Percentiles rank a stretch among this genome's conserved stretches.
These are phyloP conservation scores for Mylabris phalerata DNA, from an alignment of 1,140 invertebrate genomes.

Conservation along the genomic window DNA sequence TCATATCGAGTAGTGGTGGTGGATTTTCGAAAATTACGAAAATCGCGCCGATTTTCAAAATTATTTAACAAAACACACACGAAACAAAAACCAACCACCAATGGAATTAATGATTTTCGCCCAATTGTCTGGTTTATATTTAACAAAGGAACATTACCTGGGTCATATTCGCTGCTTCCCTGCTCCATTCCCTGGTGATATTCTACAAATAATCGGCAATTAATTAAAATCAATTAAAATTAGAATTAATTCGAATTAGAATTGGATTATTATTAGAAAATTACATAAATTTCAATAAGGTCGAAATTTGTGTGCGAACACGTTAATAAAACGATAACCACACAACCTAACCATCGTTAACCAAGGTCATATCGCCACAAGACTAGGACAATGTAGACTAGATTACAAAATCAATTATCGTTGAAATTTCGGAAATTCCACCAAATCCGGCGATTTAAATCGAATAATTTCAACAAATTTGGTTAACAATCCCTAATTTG, in stretches of 20 bases:
- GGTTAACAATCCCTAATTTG: no score
- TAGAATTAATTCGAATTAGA: no score
- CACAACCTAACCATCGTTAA: slow-evolving; percentile 39
- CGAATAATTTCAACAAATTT: no score
- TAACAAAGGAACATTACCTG: slow-evolving; percentile 41
- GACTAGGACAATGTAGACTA: slow-evolving; percentile 39
- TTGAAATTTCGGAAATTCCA: neutral
- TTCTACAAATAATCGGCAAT: slow-evolving; percentile 41
- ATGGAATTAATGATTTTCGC: neutral
- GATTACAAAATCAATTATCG: slow-evolving; percentile 15
- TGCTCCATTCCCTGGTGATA: slow-evolving; percentile 56
- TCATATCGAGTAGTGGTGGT: slow-evolving; percentile 9
- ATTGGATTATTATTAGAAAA: no score
- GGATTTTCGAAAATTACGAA: no score
- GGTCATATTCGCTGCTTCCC: slow-evolving; percentile 53
- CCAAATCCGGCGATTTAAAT: no score
- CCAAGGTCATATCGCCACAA: slow-evolving; percentile 38
- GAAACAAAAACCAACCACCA: neutral
- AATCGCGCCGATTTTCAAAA: no score
- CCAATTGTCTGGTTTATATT: no score
- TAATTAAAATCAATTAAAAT: neutral
- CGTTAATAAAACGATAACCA: slow-evolving; percentile 14
- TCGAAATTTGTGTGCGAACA: slow-evolving; percentile 24
- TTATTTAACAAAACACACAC: no score
- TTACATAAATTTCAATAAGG: slow-evolving; percentile 22